A percentile compares a stretch with the other conserved stretches of the same genome.
Evolutionary conservation across 2,888 invertebrate species (phyloP).

Genomic region (Drosophila setosimentum): DNA sequence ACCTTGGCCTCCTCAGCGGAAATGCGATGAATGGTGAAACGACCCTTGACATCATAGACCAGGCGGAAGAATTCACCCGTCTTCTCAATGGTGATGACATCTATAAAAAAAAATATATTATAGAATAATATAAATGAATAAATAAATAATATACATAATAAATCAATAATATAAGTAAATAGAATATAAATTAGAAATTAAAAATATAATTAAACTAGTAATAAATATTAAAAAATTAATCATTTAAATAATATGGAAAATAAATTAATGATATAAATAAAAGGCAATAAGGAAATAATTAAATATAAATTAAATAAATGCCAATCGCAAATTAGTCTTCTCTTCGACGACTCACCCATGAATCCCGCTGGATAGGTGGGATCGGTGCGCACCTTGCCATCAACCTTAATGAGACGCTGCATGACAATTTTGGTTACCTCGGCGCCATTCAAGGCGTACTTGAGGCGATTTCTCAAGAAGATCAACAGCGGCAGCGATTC

Average conservation of each 20-base stretch:
- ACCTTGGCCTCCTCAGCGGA: constrained; percentile 99
- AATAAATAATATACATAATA: neutral
- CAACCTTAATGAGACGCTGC: constrained; percentile 99
- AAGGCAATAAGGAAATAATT: neutral
- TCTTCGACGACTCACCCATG: constrained; percentile 92
- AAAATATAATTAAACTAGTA: neutral
- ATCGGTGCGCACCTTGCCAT: constrained; percentile 99
- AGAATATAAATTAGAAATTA: neutral
- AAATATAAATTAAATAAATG: neutral
- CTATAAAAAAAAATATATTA: constrained; percentile 86
- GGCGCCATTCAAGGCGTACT: constrained; percentile 98
- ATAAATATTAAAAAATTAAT: neutral
- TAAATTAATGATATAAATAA: neutral
- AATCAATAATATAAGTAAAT: no score
- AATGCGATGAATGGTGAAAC: constrained; percentile 98
- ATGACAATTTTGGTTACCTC: constrained; percentile 99
- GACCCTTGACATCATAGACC: constrained; percentile 99
- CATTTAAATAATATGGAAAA: neutral
- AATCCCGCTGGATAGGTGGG: constrained; percentile 99
- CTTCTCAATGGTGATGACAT: constrained; percentile 99
- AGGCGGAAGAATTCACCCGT: constrained; percentile 99
- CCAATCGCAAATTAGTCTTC: neutral
- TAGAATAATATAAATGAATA: no score
- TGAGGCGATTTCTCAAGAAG: constrained; percentile 98
- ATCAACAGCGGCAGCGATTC: constrained; percentile 98